Conservation (phyloP, 1,140 invertebrate species). For the Eupristina koningsbergeri region DNA sequence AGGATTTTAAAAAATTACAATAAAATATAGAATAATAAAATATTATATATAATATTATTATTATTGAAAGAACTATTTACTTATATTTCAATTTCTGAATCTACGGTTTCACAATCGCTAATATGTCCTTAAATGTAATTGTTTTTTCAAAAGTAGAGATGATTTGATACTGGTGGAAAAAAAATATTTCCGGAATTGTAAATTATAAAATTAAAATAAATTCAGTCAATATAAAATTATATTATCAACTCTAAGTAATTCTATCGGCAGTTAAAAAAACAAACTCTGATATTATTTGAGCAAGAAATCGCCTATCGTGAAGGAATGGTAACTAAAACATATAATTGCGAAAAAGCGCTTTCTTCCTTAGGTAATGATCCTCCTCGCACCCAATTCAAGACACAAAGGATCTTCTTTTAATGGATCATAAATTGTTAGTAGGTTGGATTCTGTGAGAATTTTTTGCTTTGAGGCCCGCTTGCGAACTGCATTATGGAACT, state of each 20-base stretch:
- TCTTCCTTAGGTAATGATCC: neutral
- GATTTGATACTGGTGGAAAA: too few relatives aligned
- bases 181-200: too few relatives aligned
- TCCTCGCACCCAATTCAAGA: neutral
- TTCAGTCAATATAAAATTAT: too few relatives aligned
- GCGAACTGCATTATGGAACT: neutral
- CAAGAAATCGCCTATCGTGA: neutral
- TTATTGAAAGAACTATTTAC: neutral
- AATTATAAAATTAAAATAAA: too few relatives aligned
- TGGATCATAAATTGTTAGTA: constrained; percentile 31
- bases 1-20: neutral
- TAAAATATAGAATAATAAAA: neutral
- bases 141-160: too few relatives aligned
- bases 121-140: too few relatives aligned
- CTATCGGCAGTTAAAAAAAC: neutral
- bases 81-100: neutral
- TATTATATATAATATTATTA: too few relatives aligned
- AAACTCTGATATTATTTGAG: neutral
- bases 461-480: neutral
- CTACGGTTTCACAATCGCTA: too few relatives aligned
- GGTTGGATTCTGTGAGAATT: neutral
- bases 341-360: neutral
- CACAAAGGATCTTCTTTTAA: constrained; percentile 20
- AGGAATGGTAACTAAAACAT: neutral
- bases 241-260: too few relatives aligned